A percentile compares a stretch with the other conserved stretches of the same genome.
phyloP scores from a whole-genome alignment of 2,888 invertebrate species.

The Arrhopalites spinosus region DNA sequence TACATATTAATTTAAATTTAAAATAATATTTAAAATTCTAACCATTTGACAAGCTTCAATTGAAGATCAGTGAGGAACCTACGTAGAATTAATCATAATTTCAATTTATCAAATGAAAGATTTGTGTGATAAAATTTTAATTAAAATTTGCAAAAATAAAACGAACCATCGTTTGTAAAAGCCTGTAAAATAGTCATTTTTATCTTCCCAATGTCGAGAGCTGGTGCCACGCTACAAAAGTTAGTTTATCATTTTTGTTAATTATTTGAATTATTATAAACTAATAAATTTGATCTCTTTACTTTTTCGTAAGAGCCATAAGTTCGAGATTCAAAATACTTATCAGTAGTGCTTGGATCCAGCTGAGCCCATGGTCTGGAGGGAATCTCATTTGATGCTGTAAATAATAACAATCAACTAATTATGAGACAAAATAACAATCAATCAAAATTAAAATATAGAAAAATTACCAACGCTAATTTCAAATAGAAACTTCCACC shows the following conservation, averaged over 20 bases:
- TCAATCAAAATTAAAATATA: neutral
- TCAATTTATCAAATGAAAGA: too few species aligned
- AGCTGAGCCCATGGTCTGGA: neutral
- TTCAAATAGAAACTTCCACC: slow-evolving; percentile 32
- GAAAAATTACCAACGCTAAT: neutral
- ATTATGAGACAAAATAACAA: too few species aligned
- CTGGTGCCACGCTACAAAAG: slow-evolving; percentile 24
- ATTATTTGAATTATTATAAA: too few species aligned
- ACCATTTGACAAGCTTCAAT: slow-evolving; percentile 27
- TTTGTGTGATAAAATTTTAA: too few species aligned
- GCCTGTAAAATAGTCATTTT: slow-evolving; percentile 17
- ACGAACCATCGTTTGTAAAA: slow-evolving; percentile 28
- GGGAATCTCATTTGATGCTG: neutral
- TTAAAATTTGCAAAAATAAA: too few species aligned
- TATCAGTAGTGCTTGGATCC: neutral
- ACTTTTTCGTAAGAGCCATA: slow-evolving; percentile 24
- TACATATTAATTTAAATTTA: too few species aligned
- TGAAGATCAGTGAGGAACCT: slow-evolving; percentile 27
- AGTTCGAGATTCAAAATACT: slow-evolving; percentile 15
- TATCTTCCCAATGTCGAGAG: slow-evolving; percentile 13
- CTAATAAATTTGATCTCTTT: too few species aligned
- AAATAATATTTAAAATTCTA: too few species aligned
- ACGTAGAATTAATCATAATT: too few species aligned
- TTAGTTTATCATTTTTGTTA: too few species aligned
- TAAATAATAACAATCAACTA: neutral